These are phyloP conservation scores for Dynastes tityus DNA, from an alignment of 2,888 invertebrate genomes.

Conservation along the genomic window DNA sequence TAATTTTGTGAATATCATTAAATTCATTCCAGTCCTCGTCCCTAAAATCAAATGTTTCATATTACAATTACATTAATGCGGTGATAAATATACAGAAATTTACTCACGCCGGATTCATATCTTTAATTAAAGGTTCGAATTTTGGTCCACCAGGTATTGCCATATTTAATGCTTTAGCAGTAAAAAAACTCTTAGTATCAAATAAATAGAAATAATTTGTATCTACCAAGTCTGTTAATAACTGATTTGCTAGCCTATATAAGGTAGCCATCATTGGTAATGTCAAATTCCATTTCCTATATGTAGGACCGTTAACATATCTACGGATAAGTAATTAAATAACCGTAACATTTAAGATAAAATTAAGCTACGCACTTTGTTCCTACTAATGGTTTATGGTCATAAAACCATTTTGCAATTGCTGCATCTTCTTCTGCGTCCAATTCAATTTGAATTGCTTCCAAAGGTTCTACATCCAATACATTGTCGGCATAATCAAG, in stretches of 20 bases:
- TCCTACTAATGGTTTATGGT: constrained; percentile 95
- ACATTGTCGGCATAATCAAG: constrained; percentile 99
- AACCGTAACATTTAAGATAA: constrained; percentile 24
- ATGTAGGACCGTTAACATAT: constrained; percentile 96
- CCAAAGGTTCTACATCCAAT: constrained; percentile 97
- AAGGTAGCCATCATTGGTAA: constrained; percentile 98
- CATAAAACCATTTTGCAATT: constrained; percentile 98
- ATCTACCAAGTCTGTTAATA: constrained; percentile 98
- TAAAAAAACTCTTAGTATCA: constrained; percentile 99
- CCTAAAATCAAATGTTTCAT: constrained; percentile 69
- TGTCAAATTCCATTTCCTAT: constrained; percentile 95
- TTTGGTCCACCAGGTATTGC: constrained; percentile 99
- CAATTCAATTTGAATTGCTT: constrained; percentile 98
- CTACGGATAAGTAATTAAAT: constrained; percentile 68
- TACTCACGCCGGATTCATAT: constrained; percentile 91
- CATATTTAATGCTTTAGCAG: constrained; percentile 99
- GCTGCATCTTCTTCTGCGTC: constrained; percentile 95
- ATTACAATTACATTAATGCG: constrained; percentile 1
- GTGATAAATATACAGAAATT: constrained; percentile 24
- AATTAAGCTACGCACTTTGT: constrained; percentile 77
- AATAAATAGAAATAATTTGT: constrained; percentile 99
- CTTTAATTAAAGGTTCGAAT: constrained; percentile 99
- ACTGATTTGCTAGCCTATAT: constrained; percentile 97
- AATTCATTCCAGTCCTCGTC: constrained; percentile 99
- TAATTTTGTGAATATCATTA: constrained; percentile 99